Percentiles rank a stretch among this genome's conserved stretches.
Evolutionary conservation across 2,113 vertebrate genomes (phyloP).

Genomic region (western clawed frog (Xenopus tropicalis)): DNA sequence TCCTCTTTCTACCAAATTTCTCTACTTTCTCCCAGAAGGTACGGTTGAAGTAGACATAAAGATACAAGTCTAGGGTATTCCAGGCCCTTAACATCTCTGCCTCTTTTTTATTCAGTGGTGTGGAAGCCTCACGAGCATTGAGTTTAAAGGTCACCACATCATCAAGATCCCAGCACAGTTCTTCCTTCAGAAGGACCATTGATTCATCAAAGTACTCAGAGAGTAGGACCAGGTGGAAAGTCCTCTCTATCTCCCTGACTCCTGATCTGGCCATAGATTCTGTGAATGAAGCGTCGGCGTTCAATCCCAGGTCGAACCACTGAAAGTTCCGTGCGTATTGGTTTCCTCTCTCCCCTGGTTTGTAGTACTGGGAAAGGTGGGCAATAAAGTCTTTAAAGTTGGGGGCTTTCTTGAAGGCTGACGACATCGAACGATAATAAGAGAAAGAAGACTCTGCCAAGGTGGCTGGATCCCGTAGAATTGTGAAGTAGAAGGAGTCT

Average conservation of each 20-base stretch:
- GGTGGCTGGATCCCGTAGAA: conserved; percentile 78
- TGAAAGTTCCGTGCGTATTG: conserved; percentile 83
- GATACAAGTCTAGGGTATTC: conserved; percentile 83
- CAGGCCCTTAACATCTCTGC: conserved; percentile 70
- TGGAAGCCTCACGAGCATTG: conserved; percentile 65
- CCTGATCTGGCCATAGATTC: conserved; percentile 52
- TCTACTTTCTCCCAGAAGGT: conserved; percentile 79
- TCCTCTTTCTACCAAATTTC: too few species aligned
- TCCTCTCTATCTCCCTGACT: conserved; percentile 58
- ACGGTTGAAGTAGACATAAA: conserved; percentile 79
- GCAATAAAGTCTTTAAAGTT: conserved; percentile 74
- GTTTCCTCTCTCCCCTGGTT: conserved; percentile 68
- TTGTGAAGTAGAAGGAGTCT: conserved; percentile 89
- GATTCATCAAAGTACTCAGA: conserved; percentile 88
- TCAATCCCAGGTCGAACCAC: conserved; percentile 84
- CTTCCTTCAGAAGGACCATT: conserved; percentile 80
- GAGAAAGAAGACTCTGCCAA: conserved; percentile 83
- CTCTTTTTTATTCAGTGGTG: conserved; percentile 46
- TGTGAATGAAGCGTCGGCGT: conserved; percentile 67
- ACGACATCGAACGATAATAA: conserved; percentile 79
- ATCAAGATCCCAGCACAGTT: conserved; percentile 82
- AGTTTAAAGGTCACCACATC: conserved; percentile 80
- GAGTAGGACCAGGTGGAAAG: conserved; percentile 77
- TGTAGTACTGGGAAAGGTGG: conserved; percentile 70
- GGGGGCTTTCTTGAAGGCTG: conserved; percentile 77